Percentiles rank a stretch among this genome's conserved stretches.
phyloP scores from a whole-genome alignment of 2,888 invertebrate species.

The Atethmia centrago region DNA sequence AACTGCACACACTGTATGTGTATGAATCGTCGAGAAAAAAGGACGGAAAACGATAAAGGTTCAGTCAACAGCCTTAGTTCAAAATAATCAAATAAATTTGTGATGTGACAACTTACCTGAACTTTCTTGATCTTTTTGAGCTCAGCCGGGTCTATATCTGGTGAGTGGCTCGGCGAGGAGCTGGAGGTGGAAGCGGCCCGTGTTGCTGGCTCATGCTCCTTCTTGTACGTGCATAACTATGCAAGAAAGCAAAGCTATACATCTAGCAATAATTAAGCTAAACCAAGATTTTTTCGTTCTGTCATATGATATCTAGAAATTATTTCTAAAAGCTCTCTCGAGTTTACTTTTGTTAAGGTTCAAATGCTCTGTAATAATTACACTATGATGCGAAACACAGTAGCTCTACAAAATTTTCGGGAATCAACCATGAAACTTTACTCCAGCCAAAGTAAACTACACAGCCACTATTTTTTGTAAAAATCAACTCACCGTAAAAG shows the following conservation, averaged over 20 bases:
- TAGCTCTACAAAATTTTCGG: not conserved
- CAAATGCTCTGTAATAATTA: not conserved
- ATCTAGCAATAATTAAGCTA: not conserved
- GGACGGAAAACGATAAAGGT: not conserved
- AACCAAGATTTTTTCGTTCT: not conserved
- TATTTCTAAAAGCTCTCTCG: not conserved
- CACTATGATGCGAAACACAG: too few relatives aligned
- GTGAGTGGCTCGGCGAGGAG: conserved; percentile 84
- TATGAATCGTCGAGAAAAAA: not conserved
- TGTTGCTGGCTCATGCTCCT: conserved; percentile 92
- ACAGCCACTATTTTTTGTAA: not conserved
- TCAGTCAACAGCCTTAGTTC: too few relatives aligned
- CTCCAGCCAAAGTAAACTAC: too few relatives aligned
- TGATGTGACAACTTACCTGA: conserved; percentile 75
- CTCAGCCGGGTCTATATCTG: conserved; percentile 91
- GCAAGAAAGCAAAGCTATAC: conserved; percentile 51
- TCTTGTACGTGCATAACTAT: conserved; percentile 95
- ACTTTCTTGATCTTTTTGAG: conserved; percentile 96
- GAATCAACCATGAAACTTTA: not conserved
- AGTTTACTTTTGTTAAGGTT: not conserved
- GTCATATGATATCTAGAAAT: not conserved
- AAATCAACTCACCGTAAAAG: not conserved
- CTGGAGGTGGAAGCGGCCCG: conserved; percentile 82
- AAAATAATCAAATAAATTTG: not conserved
- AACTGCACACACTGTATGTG: too few relatives aligned